Percentiles rank a stretch among this genome's conserved stretches.
phyloP scores from a whole-genome alignment of 2,888 invertebrate genomes.

The Cerceris rybyensis region DNA sequence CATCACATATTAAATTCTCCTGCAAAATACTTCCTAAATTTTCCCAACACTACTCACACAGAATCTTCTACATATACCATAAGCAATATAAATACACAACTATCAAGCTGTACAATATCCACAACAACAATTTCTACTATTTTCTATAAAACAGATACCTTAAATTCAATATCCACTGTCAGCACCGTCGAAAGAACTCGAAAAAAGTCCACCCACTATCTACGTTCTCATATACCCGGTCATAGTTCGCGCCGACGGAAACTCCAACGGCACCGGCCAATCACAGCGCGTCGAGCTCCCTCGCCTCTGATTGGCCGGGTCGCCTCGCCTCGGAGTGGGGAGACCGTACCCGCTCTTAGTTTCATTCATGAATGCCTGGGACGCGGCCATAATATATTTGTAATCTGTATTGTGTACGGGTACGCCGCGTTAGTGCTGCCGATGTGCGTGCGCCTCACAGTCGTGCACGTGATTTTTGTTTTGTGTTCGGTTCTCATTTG shows the following conservation, averaged over 20 bases:
- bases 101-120: too few species aligned
- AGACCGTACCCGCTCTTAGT: slow-evolving; percentile 71
- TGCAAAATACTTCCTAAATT: too few species aligned
- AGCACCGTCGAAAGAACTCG: background rate
- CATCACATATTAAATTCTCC: too few species aligned
- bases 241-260: slow-evolving; percentile 20
- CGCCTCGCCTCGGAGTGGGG: slow-evolving; percentile 19
- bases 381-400: slow-evolving; percentile 77
- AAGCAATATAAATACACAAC: too few species aligned
- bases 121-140: too few species aligned
- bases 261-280: background rate
- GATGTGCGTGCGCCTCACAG: slow-evolving; percentile 74
- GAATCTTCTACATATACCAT: too few species aligned
- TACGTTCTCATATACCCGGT: background rate
- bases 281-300: background rate
- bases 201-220: background rate
- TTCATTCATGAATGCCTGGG: slow-evolving; percentile 80
- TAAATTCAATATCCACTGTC: background rate
- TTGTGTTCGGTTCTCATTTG: slow-evolving; percentile 64
- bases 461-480: slow-evolving; percentile 73
- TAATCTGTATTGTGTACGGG: slow-evolving; percentile 78
- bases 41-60: too few species aligned
- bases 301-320: slow-evolving; percentile 27
- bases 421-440: slow-evolving; percentile 76
- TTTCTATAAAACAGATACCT: background rate